Percentiles rank a stretch among this genome's conserved stretches.
phyloP scores from a whole-genome alignment of 1,140 invertebrate genomes.

The Camponotus vicinus region DNA sequence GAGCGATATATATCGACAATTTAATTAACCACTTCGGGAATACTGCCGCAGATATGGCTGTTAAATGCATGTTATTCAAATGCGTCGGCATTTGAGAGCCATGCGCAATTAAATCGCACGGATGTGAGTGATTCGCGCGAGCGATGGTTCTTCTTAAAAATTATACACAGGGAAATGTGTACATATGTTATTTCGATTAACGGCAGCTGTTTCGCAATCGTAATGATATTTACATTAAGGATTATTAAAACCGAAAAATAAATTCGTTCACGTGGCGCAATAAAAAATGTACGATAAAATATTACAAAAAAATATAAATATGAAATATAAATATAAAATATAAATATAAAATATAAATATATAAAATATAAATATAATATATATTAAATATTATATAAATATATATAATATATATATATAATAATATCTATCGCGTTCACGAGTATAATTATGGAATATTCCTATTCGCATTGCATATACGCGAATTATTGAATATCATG shows the following conservation, averaged over 20 bases:
- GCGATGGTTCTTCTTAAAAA: not conserved
- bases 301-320: no score
- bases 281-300: not conserved
- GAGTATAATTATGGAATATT: not conserved
- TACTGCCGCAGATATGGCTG: not conserved
- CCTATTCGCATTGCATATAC: slow-evolving; percentile 5
- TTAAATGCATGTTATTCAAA: slow-evolving; percentile 27
- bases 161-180: not conserved
- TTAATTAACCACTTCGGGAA: slow-evolving; percentile 38
- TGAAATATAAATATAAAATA: no score
- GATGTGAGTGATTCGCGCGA: not conserved
- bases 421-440: not conserved
- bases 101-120: not conserved
- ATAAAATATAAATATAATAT: no score
- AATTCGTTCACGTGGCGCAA: not conserved
- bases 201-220: not conserved
- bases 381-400: no score
- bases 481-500: slow-evolving; percentile 40
- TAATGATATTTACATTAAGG: not conserved
- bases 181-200: not conserved
- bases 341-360: no score
- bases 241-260: not conserved
- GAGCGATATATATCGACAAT: slow-evolving; percentile 27
- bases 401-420: no score
- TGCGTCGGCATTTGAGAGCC: not conserved